A percentile compares a stretch with the other conserved stretches of the same genome.
phyloP scores from a whole-genome alignment of 2,113 vertebrate genomes.

The Macrotus californicus region DNA sequence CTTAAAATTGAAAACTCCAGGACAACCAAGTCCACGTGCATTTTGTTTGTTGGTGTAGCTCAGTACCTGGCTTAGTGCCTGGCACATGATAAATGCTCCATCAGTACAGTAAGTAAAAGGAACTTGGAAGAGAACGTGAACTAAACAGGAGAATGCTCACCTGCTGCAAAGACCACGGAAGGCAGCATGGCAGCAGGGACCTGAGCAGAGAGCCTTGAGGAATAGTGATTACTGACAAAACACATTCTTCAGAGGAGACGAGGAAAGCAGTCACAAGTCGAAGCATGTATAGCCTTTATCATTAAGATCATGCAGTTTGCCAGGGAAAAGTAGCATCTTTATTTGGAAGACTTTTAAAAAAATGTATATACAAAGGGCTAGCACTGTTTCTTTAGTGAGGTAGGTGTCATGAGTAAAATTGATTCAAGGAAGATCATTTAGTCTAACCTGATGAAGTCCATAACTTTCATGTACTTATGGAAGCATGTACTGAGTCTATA shows the following conservation, averaged over 20 bases:
- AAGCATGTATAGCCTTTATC: not conserved
- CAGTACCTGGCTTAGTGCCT: not conserved
- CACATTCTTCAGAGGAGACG: not conserved
- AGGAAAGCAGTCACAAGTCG: not conserved
- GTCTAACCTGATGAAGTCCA: not conserved
- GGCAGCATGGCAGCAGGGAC: not conserved
- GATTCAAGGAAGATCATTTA: not conserved
- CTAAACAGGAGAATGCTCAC: not conserved
- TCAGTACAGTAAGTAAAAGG: not conserved
- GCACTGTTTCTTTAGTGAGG: not conserved
- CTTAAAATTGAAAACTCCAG: not conserved
- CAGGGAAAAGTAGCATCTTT: not conserved
- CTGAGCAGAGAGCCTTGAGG: not conserved
- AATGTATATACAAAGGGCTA: not conserved
- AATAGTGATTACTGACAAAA: not conserved
- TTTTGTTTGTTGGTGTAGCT: not conserved
- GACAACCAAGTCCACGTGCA: fast-evolving
- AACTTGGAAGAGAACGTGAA: not conserved
- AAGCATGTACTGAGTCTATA: not conserved
- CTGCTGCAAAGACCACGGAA: not conserved
- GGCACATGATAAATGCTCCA: fast-evolving
- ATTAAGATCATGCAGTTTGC: not conserved
- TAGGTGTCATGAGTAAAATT: not conserved
- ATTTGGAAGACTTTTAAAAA: not conserved
- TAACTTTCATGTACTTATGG: not conserved